Evolutionary conservation across 2,113 vertebrate species (phyloP).

Genomic region (cat (Felis catus)): F.catus_Fca126_mat1.0 CM031413.1:80687501-80688000

Average conservation of each 20-base stretch:
- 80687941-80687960: not conserved
- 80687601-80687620: constrained; percentile 13
- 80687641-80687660: not conserved
- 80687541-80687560: not conserved
- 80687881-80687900: not conserved
- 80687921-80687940: not conserved
- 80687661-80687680: not conserved
- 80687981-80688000: not conserved
- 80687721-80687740: not conserved
- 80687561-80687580: not conserved
- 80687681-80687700: not conserved
- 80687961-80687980: not conserved
- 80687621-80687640: not conserved
- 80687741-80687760: not conserved
- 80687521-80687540: not conserved
- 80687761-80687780: not conserved
- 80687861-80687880: not conserved
- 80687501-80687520: not conserved
- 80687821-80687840: constrained; percentile 12
- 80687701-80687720: not conserved
- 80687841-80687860: not conserved
- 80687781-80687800: not conserved
- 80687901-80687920: not conserved
- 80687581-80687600: not conserved
- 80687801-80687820: constrained; percentile 31